phyloP scores from a whole-genome alignment of 2,113 vertebrate species.

The Macrotis lagotis region DNA sequence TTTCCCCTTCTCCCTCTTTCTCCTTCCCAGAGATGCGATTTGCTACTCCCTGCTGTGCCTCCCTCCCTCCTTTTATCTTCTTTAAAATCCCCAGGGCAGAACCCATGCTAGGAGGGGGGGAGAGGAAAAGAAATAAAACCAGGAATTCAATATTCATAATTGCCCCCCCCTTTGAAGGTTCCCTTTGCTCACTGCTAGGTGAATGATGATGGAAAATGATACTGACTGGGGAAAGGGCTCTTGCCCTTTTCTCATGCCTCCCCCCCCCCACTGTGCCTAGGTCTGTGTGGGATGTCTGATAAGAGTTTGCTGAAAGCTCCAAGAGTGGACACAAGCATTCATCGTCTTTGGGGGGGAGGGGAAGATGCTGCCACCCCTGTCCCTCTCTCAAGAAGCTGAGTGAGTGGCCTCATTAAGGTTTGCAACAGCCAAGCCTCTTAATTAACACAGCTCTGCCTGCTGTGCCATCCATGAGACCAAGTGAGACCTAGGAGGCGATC shows the following conservation, averaged over 20 bases:
- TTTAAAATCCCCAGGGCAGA: not conserved
- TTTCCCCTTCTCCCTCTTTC: not conserved
- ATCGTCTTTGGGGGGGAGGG: not conserved
- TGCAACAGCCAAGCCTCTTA: not conserved
- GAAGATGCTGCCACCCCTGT: not conserved
- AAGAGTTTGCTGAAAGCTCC: not conserved
- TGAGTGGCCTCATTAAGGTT: not conserved
- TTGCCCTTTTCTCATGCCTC: too few relatives aligned
- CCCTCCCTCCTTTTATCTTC: not conserved
- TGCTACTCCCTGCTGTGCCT: not conserved
- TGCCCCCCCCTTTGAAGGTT: not conserved
- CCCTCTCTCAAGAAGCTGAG: not conserved
- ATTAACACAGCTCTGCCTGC: not conserved
- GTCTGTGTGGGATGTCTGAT: not conserved
- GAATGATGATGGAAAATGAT: not conserved
- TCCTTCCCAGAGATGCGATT: not conserved
- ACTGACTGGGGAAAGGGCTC: not conserved
- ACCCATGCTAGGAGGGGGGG: not conserved
- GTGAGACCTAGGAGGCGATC: not conserved
- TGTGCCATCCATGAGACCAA: not conserved
- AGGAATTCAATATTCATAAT: not conserved
- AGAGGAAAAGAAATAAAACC: not conserved
- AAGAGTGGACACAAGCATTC: not conserved
- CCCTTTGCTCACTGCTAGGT: not conserved
- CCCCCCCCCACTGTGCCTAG: not conserved